Conservation (phyloP, 2,888 invertebrate genomes). For the Anorthoa munda region DNA sequence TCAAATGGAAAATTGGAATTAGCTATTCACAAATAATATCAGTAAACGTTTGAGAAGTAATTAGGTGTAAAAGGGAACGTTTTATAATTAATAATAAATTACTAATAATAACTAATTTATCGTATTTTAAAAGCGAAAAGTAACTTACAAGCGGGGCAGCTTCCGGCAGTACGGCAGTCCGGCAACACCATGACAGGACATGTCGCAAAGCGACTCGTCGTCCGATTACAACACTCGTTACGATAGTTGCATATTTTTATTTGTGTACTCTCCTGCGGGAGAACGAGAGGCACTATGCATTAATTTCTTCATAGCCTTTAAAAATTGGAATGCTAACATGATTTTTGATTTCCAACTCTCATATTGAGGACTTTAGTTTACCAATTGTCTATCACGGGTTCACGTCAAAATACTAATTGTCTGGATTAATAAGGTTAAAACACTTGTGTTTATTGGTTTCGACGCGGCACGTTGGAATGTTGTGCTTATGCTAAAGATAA, state of each 20-base stretch:
- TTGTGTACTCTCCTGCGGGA: neutral
- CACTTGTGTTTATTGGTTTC: neutral
- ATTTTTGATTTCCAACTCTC: too few relatives aligned
- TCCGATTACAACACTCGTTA: too few relatives aligned
- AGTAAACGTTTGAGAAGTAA: neutral
- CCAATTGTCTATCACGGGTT: too few relatives aligned
- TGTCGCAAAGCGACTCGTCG: neutral
- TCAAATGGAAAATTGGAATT: neutral
- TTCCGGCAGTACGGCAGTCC: too few relatives aligned
- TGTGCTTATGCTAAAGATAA: neutral
- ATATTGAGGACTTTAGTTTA: too few relatives aligned
- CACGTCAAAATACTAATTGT: too few relatives aligned
- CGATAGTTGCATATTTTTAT: neutral
- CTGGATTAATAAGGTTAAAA: too few relatives aligned
- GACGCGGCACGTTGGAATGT: neutral
- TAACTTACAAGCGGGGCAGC: neutral
- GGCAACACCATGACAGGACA: too few relatives aligned
- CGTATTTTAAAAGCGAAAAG: neutral
- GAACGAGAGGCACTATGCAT: slow-evolving; percentile 3
- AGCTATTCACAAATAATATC: neutral
- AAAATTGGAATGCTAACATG: too few relatives aligned
- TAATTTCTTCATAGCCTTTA: neutral
- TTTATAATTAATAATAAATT: too few relatives aligned
- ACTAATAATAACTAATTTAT: too few relatives aligned
- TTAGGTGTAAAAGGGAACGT: neutral